These are phyloP conservation scores for Dermatemys mawii DNA, from an alignment of 2,113 vertebrate species.

Conservation along the genomic window DNA sequence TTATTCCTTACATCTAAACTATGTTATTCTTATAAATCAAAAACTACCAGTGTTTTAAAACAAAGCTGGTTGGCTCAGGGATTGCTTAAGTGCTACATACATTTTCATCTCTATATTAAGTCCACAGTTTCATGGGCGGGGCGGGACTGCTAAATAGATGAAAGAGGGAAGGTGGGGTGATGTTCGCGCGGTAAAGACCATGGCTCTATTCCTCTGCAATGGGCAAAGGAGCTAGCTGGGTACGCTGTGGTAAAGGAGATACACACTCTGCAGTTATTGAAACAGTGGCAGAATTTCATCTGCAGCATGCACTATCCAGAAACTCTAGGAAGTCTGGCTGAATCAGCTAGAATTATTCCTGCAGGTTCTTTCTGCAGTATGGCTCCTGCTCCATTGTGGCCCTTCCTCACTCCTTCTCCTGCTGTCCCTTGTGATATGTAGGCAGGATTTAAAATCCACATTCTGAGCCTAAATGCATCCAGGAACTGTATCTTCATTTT, in stretches of 20 bases:
- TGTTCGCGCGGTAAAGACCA: neutral
- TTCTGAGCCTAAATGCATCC: neutral
- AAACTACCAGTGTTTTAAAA: no score
- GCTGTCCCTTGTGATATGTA: neutral
- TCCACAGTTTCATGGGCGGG: no score
- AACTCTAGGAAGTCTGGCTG: neutral
- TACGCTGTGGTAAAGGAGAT: neutral
- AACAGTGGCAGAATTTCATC: neutral
- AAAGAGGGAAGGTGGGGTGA: neutral
- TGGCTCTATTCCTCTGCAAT: neutral
- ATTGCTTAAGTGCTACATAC: no score
- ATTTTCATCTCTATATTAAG: no score
- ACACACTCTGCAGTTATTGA: neutral
- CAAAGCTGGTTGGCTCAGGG: no score
- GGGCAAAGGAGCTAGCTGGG: neutral
- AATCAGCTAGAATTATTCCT: neutral
- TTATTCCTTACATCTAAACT: neutral
- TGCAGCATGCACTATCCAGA: neutral
- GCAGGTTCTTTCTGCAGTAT: neutral
- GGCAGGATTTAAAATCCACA: neutral
- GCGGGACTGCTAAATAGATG: no score
- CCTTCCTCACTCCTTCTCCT: neutral
- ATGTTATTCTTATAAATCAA: neutral
- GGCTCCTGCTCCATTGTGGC: neutral
- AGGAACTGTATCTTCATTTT: neutral